Conservation (phyloP, 2,888 invertebrate species). For the Myopa testacea region DNA sequence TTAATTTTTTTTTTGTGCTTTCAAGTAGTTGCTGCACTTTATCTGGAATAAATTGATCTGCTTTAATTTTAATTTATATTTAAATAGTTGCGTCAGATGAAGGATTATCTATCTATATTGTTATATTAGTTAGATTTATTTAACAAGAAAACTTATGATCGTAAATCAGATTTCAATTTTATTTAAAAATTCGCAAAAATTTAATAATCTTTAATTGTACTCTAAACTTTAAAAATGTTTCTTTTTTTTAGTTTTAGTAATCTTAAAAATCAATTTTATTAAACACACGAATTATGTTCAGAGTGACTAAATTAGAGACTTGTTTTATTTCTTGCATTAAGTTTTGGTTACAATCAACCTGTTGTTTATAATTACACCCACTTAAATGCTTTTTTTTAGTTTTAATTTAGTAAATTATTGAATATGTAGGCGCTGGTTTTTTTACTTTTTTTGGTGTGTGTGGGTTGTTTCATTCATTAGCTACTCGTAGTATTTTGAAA, state of each 20-base stretch:
- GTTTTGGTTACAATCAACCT: too few species aligned
- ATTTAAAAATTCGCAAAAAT: too few species aligned
- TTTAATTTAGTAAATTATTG: constrained; percentile 1
- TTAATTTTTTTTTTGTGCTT: neutral
- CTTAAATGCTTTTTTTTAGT: neutral
- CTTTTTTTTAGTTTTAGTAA: neutral
- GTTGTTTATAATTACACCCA: neutral
- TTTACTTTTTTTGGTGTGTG: neutral
- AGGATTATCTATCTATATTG: too few species aligned
- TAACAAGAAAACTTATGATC: too few species aligned
- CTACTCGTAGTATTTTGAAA: neutral
- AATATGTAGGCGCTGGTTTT: neutral
- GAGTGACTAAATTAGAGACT: neutral
- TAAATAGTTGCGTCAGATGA: neutral
- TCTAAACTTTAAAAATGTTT: too few species aligned
- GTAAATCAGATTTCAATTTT: too few species aligned
- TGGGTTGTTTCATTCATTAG: constrained; percentile 21
- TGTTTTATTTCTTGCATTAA: too few species aligned
- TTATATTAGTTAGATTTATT: too few species aligned
- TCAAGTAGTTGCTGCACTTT: neutral
- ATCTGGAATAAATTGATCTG: neutral
- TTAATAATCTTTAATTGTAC: too few species aligned
- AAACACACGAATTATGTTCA: neutral
- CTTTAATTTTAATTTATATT: neutral
- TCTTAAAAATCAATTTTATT: neutral